Evolutionary conservation across 2,797 vertebrate genomes (phyloP), one percentile per base, ranked within the genome.

Genomic region (Dryobates pubescens): DNA sequence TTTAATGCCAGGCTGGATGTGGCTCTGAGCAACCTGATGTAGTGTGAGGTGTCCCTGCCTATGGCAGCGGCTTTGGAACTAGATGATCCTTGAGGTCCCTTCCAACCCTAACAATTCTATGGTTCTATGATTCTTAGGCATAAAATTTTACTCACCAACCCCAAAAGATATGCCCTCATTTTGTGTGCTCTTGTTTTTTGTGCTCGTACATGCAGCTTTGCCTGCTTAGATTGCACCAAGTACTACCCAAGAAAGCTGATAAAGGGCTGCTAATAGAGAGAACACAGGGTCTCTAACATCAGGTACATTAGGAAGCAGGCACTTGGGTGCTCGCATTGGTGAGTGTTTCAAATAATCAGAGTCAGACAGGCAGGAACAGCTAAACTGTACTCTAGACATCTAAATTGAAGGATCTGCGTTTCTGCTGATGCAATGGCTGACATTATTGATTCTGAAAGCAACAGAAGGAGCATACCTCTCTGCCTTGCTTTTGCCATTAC

Each of bases 401-500:
- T 95, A 88, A 81, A 93, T 78, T 88, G 65, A 86, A 87, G 82
- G 75, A 49, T 89, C 80, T 90, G 72, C 3, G 0, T 90, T 92
- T 85, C 72, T 92, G 34, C 72, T 93, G 75, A 58, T 87, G 56
- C 9, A 7, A 34, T 67, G 47, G 81, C 84, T 93, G 87, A 86
- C 70, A 74, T 88, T 93, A 87, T 23, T 38, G 41, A 90, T 92
- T 82, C 45, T 5, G 6, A 94, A 94, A 92, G 90, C 76, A 89
- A 64, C 67, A 81, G 92, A 94, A 95, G 86, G 76, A 89, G 26
- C 7, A 15, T 26, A 92, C 29, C 9, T 70, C 79, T 87, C 67
- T 88, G 86, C 32, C 76, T 92, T 86, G 84, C 38, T 91, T 95
- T 94, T 90, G 84, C 84, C 45, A 51, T 79, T 81, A 76, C 54